Conservation (phyloP, 2,888 invertebrate genomes). For the Drosophila rellima region DNA sequence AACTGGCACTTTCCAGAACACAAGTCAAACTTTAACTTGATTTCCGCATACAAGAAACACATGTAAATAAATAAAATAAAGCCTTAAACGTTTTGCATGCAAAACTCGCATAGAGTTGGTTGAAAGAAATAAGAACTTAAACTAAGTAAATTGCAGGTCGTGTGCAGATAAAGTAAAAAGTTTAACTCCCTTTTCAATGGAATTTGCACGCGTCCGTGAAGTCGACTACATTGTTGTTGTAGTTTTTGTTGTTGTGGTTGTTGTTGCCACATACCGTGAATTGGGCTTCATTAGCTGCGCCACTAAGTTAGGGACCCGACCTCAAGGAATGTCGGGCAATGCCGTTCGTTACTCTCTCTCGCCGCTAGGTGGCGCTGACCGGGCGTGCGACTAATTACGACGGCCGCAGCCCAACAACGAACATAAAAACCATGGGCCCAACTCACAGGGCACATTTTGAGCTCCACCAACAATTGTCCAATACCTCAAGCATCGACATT, state of each 20-base stretch:
- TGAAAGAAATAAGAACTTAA: constrained; percentile 40
- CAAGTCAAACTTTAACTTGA: constrained; percentile 58
- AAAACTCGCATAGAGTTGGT: constrained; percentile 22
- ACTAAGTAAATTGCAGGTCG: constrained; percentile 63
- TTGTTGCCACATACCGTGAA: constrained; percentile 54
- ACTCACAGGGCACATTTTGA: constrained; percentile 29
- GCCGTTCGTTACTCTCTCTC: constrained; percentile 84
- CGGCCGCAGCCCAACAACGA: constrained; percentile 29
- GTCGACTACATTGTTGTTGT: constrained; percentile 40
- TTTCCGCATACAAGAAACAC: constrained; percentile 56
- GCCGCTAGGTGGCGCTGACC: constrained; percentile 73
- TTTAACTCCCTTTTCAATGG: constrained; percentile 67
- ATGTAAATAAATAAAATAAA: constrained; percentile 8
- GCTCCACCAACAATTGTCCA: constrained; percentile 24
- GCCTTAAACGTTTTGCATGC: constrained; percentile 40
- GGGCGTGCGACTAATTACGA: constrained; percentile 74
- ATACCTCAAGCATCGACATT: constrained; percentile 38
- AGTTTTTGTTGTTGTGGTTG: constrained; percentile 24
- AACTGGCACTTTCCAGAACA: constrained; percentile 20
- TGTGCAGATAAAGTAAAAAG: constrained; percentile 70
- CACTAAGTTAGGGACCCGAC: constrained; percentile 36
- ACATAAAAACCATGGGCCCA: constrained; percentile 25
- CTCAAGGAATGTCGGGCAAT: constrained; percentile 82
- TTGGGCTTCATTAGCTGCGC: constrained; percentile 70
- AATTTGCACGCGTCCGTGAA: constrained; percentile 79